Base-by-base conservation (phyloP, 2,888 invertebrate species). In the Colostygia pectinataria region DNA sequence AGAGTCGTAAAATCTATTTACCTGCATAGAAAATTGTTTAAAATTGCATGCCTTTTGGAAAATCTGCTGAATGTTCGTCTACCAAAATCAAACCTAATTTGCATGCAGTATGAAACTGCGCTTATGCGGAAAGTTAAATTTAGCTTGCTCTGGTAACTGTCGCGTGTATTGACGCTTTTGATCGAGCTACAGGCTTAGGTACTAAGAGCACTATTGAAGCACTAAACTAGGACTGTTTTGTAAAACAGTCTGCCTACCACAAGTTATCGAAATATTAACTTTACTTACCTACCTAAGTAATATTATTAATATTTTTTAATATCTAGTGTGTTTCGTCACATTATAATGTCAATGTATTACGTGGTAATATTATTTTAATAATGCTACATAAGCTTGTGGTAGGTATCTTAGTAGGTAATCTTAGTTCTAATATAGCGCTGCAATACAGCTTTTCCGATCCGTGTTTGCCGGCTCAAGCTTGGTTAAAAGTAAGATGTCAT, bases 101-200 rank as follows among this genome's bases (percentile, higher is more conserved):
- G 41, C 45, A 38, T 52, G 46, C 32, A 29, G 44, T 53, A 53
- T 47, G 27, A 13, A 46, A 20, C 43, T 41, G 28, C 28, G 24
- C 15, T 7, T 15, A 25, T 48, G 38, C 34, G 25, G 43, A 15
- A 33, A 25, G 36, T 38, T 33, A 10, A 42, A 29, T 38, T 46
- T 42, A 42, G 52, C 45, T 47, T 36, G 37, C 23, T 14, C 24
- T 25, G 25, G 9, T 33, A 29, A 29, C 15, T n/a, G 10, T 24
- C 25, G 36, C 9, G 34, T 18, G 39, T 20, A 27, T 36, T 44
- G 4, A 27, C 40, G 37, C 41, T 45, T 34, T 28, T n/a, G 12
- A 18, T 23, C 14, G 20, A 20, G 28, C 32, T 36, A 18, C 33
- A 32, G 34, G n/a, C n/a, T n/a, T n/a, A n/a, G n/a, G n/a, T n/a